Evolutionary conservation across 2,888 invertebrate genomes (phyloP).

Genomic region (Heliconius erato): DNA sequence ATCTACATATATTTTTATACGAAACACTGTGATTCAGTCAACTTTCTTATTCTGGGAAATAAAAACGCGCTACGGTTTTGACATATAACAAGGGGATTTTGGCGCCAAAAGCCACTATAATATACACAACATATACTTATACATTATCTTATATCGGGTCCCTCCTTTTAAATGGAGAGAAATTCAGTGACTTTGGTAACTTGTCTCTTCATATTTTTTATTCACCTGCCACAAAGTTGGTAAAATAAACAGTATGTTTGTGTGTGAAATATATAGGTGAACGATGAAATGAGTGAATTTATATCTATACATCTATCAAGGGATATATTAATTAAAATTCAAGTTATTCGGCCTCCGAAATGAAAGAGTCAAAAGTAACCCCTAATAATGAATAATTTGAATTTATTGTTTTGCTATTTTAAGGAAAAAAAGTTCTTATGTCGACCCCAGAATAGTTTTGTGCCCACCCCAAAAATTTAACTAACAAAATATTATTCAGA

Average conservation of each 20-base stretch:
- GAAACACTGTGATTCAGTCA: slow-evolving; percentile 55
- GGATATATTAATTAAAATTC: not conserved
- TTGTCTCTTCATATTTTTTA: not conserved
- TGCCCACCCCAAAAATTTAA: too few species aligned
- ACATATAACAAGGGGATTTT: slow-evolving; percentile 29
- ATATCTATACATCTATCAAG: not conserved
- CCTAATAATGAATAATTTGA: not conserved
- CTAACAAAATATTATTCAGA: too few species aligned
- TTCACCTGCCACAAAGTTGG: not conserved
- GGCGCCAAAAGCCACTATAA: slow-evolving; percentile 20
- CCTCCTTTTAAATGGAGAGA: not conserved
- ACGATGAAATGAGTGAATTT: not conserved
- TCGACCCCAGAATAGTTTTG: too few species aligned
- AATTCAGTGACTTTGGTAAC: not conserved
- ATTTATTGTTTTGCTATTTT: too few species aligned
- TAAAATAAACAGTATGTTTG: too few species aligned
- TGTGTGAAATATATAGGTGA: too few species aligned
- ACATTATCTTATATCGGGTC: not conserved
- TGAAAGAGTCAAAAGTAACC: not conserved
- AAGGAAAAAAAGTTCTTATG: too few species aligned
- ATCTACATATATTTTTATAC: slow-evolving; percentile 20
- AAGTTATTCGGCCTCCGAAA: not conserved
- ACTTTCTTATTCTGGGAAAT: slow-evolving; percentile 70
- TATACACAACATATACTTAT: not conserved
- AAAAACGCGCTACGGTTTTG: slow-evolving; percentile 45